A percentile compares a stretch with the other conserved stretches of the same genome.
These are phyloP conservation scores for Pachypeltis micranthus DNA, from an alignment of 1,140 invertebrate species.

Conservation along the genomic window DNA sequence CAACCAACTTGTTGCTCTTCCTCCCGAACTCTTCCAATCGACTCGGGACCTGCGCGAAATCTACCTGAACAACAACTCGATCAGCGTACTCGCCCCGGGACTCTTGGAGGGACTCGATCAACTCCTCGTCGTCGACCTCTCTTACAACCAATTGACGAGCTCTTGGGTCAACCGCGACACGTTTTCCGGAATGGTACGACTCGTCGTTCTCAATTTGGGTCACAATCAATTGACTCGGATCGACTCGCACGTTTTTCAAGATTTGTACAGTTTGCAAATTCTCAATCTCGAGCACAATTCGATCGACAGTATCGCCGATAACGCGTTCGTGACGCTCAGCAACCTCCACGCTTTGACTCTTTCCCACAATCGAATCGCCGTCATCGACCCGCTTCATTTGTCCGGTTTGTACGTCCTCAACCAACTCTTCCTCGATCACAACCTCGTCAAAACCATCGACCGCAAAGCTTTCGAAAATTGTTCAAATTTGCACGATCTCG, in stretches of 20 bases:
- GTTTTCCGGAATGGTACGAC: constrained; percentile 54
- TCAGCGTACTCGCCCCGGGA: constrained; percentile 60
- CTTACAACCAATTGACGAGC: constrained; percentile 56
- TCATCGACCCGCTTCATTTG: constrained; percentile 55
- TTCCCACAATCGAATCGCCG: constrained; percentile 55
- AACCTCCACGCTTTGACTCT: constrained; percentile 64
- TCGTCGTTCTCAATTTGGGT: constrained; percentile 63
- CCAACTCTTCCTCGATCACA: constrained; percentile 61
- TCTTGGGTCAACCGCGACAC: constrained; percentile 66
- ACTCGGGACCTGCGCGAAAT: constrained; percentile 54
- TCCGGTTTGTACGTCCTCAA: constrained; percentile 57
- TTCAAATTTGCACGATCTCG: constrained; percentile 68
- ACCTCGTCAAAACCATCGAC: constrained; percentile 54
- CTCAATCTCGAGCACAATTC: constrained; percentile 64
- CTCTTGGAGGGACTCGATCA: constrained; percentile 61
- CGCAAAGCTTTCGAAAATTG: constrained; percentile 65
- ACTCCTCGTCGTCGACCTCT: constrained; percentile 63
- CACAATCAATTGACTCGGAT: constrained; percentile 58
- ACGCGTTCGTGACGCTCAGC: constrained; percentile 57
- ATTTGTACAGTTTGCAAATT: constrained; percentile 61
- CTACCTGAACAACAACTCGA: constrained; percentile 66
- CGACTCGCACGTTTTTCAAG: constrained; percentile 58
- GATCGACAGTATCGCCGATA: constrained; percentile 55
- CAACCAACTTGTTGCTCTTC: constrained; percentile 59
- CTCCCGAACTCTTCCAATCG: constrained; percentile 58